Evolutionary conservation across 2,797 vertebrate genomes (phyloP), one percentile per base, ranked within the genome.

Genomic region (Pteronotus mesoamericanus): DNA sequence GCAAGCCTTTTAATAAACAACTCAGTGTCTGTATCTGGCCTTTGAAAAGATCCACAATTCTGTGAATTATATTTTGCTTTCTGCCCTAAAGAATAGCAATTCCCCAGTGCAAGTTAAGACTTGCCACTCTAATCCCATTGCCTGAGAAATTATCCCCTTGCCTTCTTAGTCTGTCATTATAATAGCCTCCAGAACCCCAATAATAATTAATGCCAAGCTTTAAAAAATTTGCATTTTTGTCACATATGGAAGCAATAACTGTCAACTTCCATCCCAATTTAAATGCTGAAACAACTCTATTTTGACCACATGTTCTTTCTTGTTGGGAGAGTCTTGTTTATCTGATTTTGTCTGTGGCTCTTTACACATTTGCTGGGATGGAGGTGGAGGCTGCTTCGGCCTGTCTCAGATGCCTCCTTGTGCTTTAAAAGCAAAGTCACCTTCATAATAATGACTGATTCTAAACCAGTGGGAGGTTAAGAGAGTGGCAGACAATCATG

Each of bases 201-300:
- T 51, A 61, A 72, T 64, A 89, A 94, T 77, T 66, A 86, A 72
- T 59, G 26, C 32, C 39, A 93, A 90, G 7, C 37, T 93, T 78
- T 77, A 11, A 72, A 85, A 96, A 39, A 46, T 12, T 12, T 57
- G 21, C 74, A 77, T 44, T 75, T 46, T 92, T 71, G 53, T 88
- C 77, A 51, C 72, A 87, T 46, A 26, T 91, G 86, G 51, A 83
- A 95, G 24, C 55, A 96, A 75, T 95, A 93, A 86, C 51, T 75
- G 29, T 93, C 72, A 80, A 46, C 46, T 29, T 89, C 83, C 57
- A 94, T 80, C 59, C 86, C 46, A 75, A 91, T n/a, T 83, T 86
- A 94, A 96, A 95, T 89, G 16, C 15, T 39, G 78, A 89, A 86
- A 94, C 66, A 79, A 96, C 26, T 94, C 57, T 86, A 14, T 94